Evolutionary conservation across 2,888 invertebrate genomes (phyloP).

Genomic region (Chrysolina oricalcia): DNA sequence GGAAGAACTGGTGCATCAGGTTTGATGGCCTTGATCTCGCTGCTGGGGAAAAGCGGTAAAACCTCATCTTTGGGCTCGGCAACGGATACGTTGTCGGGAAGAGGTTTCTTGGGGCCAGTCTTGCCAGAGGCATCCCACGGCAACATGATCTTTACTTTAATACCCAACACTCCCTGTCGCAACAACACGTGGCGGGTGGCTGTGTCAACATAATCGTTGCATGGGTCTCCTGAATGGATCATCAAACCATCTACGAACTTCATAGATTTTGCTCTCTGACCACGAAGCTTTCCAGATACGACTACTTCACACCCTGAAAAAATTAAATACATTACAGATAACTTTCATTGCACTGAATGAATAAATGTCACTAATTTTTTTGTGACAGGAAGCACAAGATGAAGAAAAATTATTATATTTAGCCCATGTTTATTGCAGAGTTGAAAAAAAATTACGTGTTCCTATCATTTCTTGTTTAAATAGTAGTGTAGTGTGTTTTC

Average conservation of each 20-base stretch:
- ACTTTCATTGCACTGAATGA: too few species aligned
- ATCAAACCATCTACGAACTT: constrained; percentile 99
- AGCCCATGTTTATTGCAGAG: too few species aligned
- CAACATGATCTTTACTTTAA: constrained; percentile 95
- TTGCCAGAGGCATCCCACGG: constrained; percentile 99
- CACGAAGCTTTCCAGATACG: constrained; percentile 98
- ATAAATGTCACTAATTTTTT: too few species aligned
- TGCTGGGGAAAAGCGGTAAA: constrained; percentile 80
- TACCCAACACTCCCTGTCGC: constrained; percentile 79
- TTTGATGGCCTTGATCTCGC: constrained; percentile 84
- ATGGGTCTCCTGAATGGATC: constrained; percentile 99
- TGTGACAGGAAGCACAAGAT: too few species aligned
- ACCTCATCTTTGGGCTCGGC: constrained; percentile 98
- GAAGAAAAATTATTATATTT: too few species aligned
- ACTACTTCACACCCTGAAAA: constrained; percentile 94
- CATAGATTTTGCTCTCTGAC: constrained; percentile 99
- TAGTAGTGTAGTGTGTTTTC: too few species aligned
- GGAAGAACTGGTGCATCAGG: constrained; percentile 75
- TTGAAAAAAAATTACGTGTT: too few species aligned
- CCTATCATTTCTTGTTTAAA: too few species aligned
- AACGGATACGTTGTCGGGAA: constrained; percentile 98
- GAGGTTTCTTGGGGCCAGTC: constrained; percentile 96
- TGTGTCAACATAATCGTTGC: constrained; percentile 98
- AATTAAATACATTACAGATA: constrained; percentile 10
- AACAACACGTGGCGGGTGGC: constrained; percentile 98